These are phyloP conservation scores for Ephydatia muelleri DNA, from an alignment of 37 sponge, comb jelly and placozoan genomes.

Conservation along the genomic window DNA sequence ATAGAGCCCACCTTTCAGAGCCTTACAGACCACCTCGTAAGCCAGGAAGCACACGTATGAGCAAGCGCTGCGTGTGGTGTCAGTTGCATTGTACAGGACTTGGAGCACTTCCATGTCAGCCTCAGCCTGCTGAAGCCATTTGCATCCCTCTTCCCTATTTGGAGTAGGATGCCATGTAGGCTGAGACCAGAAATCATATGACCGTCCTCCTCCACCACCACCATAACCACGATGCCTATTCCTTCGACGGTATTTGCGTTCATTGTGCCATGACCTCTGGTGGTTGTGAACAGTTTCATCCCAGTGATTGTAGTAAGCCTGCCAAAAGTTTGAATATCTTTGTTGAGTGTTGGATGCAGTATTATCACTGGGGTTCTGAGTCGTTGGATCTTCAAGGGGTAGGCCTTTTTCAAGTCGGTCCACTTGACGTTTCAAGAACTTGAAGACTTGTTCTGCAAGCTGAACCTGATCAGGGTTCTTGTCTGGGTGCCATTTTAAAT, in stretches of 20 bases:
- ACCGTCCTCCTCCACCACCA: background rate
- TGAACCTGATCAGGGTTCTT: background rate
- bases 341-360: background rate
- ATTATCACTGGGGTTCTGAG: background rate
- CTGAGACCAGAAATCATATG: background rate
- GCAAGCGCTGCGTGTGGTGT: background rate
- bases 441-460: constrained; percentile 6
- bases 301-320: background rate
- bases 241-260: no score
- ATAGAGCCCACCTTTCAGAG: constrained; percentile 30
- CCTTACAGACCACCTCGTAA: constrained; percentile 27
- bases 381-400: background rate
- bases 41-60: constrained; percentile 19
- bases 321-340: background rate
- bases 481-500: background rate
- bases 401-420: constrained; percentile 13
- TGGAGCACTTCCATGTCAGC: background rate
- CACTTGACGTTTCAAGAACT: constrained; percentile 8
- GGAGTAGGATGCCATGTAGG: background rate
- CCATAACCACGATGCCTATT: background rate
- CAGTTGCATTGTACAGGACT: background rate
- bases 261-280: no score
- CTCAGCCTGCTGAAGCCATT: background rate
- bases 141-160: background rate
- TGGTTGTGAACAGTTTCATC: no score